These are phyloP conservation scores for Gallinago undulata DNA, from an alignment of 2,113 vertebrate genomes.

Conservation along the genomic window DNA sequence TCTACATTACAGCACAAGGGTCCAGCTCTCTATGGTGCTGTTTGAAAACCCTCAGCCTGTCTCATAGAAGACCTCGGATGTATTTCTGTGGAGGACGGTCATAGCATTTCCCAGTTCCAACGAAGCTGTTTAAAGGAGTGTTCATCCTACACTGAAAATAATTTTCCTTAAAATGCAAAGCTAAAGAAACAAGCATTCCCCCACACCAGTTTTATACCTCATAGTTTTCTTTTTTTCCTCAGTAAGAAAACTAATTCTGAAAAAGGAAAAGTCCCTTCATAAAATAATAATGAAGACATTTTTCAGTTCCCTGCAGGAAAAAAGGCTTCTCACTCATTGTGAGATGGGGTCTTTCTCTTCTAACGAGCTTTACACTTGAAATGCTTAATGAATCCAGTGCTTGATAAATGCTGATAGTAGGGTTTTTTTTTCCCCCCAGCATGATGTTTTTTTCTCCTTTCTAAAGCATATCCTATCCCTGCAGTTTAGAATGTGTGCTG, in stretches of 20 bases:
- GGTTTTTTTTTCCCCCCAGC: neutral
- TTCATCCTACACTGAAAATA: neutral
- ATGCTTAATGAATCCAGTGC: constrained; percentile 16
- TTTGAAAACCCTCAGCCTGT: neutral
- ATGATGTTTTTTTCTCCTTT: neutral
- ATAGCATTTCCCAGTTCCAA: neutral
- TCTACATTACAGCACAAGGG: accelerated
- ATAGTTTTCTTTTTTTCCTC: neutral
- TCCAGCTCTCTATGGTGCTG: accelerated
- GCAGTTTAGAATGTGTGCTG: neutral
- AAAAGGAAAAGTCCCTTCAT: neutral
- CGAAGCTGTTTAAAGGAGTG: neutral
- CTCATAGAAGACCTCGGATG: accelerated
- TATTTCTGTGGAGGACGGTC: neutral
- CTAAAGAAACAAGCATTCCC: neutral
- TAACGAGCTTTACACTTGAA: constrained; percentile 18
- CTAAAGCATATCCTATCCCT: neutral
- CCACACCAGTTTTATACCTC: neutral
- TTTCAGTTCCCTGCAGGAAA: constrained; percentile 22
- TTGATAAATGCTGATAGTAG: constrained; percentile 30
- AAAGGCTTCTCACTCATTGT: neutral
- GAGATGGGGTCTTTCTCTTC: neutral
- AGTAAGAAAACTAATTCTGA: neutral
- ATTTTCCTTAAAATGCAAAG: neutral
- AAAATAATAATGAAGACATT: constrained; percentile 27